Evolutionary conservation across 2,888 invertebrate species (phyloP).

Genomic region (Girardia tigrina): DNA sequence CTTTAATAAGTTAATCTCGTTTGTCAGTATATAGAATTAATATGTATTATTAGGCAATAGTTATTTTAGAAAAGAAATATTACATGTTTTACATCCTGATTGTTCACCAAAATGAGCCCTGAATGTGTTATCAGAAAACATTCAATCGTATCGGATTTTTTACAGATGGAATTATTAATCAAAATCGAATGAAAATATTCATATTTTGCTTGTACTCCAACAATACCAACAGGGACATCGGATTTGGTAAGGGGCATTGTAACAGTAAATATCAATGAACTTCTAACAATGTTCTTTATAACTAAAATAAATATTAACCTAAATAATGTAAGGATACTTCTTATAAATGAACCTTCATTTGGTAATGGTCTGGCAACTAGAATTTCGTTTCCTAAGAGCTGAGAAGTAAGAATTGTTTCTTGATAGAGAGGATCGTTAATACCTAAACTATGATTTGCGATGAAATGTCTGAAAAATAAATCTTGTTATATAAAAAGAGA

Average conservation of each 20-base stretch:
- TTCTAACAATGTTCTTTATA: background rate
- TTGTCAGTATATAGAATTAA: no score
- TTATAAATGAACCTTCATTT: constrained; percentile 3
- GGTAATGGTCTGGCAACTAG: background rate
- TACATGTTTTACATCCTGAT: background rate
- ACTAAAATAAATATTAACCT: background rate
- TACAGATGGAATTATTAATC: background rate
- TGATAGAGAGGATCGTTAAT: constrained; percentile 21
- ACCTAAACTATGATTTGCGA: constrained; percentile 27
- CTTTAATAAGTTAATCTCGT: no score
- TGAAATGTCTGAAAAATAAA: constrained; percentile 25
- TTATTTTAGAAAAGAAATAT: background rate
- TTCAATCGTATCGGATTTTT: background rate
- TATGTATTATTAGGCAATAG: no score
- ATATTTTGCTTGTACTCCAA: constrained; percentile 2
- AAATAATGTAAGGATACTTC: background rate
- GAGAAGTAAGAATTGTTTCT: background rate
- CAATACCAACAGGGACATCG: background rate
- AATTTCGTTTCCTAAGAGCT: background rate
- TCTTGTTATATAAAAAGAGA: background rate
- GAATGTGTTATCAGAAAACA: background rate
- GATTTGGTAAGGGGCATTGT: background rate
- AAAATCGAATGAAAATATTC: background rate
- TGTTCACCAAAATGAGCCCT: background rate
- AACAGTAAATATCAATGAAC: background rate